phyloP scores from a whole-genome alignment of 64 coral and sea anemone species.

The Pocillopora damicornis region DNA sequence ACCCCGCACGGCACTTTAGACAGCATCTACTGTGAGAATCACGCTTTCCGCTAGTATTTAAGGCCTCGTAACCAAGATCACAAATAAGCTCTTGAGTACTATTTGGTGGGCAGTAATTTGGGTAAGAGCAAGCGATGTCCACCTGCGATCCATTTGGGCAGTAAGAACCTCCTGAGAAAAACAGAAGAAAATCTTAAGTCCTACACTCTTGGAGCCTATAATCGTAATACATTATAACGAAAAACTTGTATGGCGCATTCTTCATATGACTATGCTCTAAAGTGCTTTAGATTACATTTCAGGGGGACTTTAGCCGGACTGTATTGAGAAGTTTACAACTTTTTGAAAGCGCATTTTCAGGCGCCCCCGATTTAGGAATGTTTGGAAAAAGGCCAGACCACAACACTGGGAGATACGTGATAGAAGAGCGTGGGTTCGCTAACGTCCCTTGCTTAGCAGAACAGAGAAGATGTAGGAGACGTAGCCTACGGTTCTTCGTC shows the following conservation, averaged over 20 bases:
- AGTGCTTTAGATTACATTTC: not conserved
- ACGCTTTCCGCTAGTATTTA: slow-evolving; percentile 38
- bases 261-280: not conserved
- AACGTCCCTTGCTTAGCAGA: too few relatives aligned
- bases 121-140: slow-evolving; percentile 56
- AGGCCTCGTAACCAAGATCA: slow-evolving; percentile 64
- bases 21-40: slow-evolving; percentile 32
- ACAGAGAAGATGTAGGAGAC: too few relatives aligned
- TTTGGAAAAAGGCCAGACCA: too few relatives aligned
- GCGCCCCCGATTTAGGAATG: too few relatives aligned
- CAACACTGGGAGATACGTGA: too few relatives aligned
- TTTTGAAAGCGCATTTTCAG: too few relatives aligned
- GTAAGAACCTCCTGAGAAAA: slow-evolving; percentile 75
- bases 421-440: too few relatives aligned
- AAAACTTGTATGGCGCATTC: not conserved
- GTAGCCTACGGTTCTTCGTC: too few relatives aligned
- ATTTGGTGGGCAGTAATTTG: slow-evolving; percentile 75
- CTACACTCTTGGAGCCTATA: not conserved
- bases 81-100: slow-evolving; percentile 41
- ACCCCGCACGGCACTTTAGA: slow-evolving; percentile 59
- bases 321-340: too few relatives aligned
- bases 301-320: too few relatives aligned
- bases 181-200: not conserved
- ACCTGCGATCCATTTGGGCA: slow-evolving; percentile 60
- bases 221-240: not conserved